Conservation (phyloP, 2,888 invertebrate genomes). For the Aleiodes testaceus region DNA sequence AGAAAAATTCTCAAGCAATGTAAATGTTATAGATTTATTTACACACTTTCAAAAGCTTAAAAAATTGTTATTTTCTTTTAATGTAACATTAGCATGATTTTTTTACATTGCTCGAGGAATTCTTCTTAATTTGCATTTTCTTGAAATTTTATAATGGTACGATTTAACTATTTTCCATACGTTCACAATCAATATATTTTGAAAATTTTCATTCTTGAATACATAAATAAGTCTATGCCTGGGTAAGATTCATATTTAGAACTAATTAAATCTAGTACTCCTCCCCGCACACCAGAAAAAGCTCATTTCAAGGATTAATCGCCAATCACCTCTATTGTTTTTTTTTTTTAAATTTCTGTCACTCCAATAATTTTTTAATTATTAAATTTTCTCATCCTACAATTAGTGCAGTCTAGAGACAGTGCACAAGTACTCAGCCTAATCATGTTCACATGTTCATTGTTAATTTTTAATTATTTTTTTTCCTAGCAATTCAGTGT, state of each 20-base stretch:
- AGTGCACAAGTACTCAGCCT: conserved; percentile 25
- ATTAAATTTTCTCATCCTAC: conserved; percentile 42
- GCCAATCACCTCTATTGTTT: too few relatives aligned
- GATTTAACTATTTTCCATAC: not conserved
- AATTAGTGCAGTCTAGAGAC: conserved; percentile 29
- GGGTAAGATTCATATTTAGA: conserved; percentile 23
- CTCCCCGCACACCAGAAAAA: conserved; percentile 23
- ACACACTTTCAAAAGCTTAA: conserved; percentile 19
- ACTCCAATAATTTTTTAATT: conserved; percentile 41
- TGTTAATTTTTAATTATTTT: not conserved
- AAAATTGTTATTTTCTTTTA: not conserved
- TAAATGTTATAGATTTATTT: conserved; percentile 8
- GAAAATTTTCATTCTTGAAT: conserved; percentile 22
- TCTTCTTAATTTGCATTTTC: not conserved
- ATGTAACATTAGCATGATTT: not conserved
- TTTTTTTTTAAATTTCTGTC: not conserved
- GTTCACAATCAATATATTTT: conserved; percentile 22
- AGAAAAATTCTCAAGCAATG: not conserved
- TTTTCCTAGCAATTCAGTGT: conserved; percentile 7
- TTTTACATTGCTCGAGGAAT: conserved; percentile 1
- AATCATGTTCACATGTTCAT: conserved; percentile 23
- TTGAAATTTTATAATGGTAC: too few relatives aligned
- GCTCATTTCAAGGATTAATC: conserved; percentile 17
- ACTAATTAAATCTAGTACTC: conserved; percentile 23
- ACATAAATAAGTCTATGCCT: conserved; percentile 26